phyloP scores from a whole-genome alignment of 2,888 invertebrate species.

The Chirona hameri region DNA sequence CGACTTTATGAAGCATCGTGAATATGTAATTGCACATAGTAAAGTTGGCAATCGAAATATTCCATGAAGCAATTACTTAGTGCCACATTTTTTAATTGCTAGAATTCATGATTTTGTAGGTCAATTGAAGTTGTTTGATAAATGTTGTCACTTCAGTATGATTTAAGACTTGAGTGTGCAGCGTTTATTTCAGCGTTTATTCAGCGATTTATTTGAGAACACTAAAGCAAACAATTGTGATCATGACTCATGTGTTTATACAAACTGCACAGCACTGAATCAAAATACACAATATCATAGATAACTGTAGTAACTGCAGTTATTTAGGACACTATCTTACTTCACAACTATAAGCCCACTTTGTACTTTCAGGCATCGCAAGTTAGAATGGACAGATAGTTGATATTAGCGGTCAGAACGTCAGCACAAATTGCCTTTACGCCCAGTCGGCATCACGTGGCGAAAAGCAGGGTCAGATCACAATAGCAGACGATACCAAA shows the following conservation, averaged over 20 bases:
- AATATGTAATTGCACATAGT: too few relatives aligned
- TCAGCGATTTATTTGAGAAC: background rate
- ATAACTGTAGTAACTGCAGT: too few relatives aligned
- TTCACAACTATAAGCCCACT: background rate
- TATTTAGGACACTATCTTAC: background rate
- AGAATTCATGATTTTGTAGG: too few relatives aligned
- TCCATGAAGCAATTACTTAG: too few relatives aligned
- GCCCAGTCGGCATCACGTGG: background rate
- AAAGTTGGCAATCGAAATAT: too few relatives aligned
- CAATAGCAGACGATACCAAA: background rate
- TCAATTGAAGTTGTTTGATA: too few relatives aligned
- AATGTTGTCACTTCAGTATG: too few relatives aligned
- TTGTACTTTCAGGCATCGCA: slow-evolving; percentile 10
- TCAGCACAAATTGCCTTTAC: too few relatives aligned
- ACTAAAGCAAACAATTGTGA: background rate
- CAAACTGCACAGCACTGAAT: background rate
- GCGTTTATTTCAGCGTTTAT: background rate
- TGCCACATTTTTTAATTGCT: too few relatives aligned
- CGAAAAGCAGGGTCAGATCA: background rate
- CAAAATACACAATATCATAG: background rate
- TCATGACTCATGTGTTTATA: background rate
- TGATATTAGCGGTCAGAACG: background rate
- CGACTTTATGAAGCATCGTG: too few relatives aligned
- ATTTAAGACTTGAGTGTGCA: background rate
- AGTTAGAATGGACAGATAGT: background rate